Conservation (phyloP, 2,797 vertebrate species). For the Sebastes jordani region DNA sequence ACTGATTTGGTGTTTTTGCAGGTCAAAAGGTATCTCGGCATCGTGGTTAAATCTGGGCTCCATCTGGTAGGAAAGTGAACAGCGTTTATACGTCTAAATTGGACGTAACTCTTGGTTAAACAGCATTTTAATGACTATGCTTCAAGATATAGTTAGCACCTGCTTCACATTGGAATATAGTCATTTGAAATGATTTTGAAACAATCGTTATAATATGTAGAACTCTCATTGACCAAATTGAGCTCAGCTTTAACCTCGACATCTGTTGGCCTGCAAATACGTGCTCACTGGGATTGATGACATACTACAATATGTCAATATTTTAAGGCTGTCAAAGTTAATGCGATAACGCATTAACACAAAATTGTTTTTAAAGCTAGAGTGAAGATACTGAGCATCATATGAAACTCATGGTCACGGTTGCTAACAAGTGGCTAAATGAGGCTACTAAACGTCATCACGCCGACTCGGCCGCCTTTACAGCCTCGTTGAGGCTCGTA, state of each 20-base stretch:
- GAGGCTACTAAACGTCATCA: no score
- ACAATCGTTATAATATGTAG: background rate
- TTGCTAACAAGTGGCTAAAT: no score
- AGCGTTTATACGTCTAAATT: background rate
- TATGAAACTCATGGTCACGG: no score
- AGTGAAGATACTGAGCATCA: no score
- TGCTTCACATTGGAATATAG: background rate
- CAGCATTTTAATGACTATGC: background rate
- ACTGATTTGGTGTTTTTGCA: background rate
- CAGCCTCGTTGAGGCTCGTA: no score
- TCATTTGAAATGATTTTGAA: background rate
- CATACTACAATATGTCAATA: background rate
- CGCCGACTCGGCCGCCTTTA: no score
- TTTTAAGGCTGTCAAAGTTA: no score
- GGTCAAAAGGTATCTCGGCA: background rate
- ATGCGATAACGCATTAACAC: no score
- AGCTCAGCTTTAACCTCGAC: background rate
- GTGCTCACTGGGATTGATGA: background rate
- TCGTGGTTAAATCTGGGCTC: background rate
- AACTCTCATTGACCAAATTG: background rate
- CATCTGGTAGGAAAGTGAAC: background rate
- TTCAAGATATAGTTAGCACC: background rate
- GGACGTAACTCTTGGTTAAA: background rate
- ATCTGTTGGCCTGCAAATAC: background rate
- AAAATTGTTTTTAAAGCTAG: no score